Base-by-base conservation (phyloP, 2,888 invertebrate species). In the Trichacis sp. region DNA sequence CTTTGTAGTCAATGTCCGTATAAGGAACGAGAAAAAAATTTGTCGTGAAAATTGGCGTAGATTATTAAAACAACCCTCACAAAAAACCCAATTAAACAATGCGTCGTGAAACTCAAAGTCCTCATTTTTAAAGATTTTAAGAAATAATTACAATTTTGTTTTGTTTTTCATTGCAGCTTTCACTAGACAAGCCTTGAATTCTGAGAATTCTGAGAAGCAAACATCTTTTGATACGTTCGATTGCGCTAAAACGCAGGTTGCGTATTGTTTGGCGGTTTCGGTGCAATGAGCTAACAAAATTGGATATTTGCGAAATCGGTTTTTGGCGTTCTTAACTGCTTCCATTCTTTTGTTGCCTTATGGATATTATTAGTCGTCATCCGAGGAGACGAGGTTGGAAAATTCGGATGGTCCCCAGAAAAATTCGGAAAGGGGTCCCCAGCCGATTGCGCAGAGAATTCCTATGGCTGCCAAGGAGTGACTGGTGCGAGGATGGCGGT, bases 1-100 rank as follows among this genome's bases (percentile, higher is more conserved):
- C 98, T 84, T 91, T 91, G 81, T 99, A 99, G 84, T 99, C 99
- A 4, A 99, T 88, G 84, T 99, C 99, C 0, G 99, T 99, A 82
- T 95, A 99, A 4, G 93, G 91, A 1, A 98, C 92, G 58, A 88
- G 86, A 15, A 90, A 91, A n/a, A 48, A 85, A 83, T 40, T 86
- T 85, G 81, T 98, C 98, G 74, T 97, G 97, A 78, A 90, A 89
- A 67, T 91, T 88, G 0, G 93, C 92, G 81, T 95, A 97, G 1
- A 86, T 71, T 33, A 97, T 89, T 33, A 97, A 85, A 18, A 85
- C 53, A 0, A 94, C 61, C 53, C 97, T 88, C 24, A 95, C 76
- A 2, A 89, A 12, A 6, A 91, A 85, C 2, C 91, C 92, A 4
- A 89, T 77, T 1, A 88, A 56, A n/a, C 93, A 84, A 81, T 95